These are phyloP conservation scores for Acestrorhynchus altus DNA, from an alignment of 2,797 vertebrate species.

Conservation along the genomic window DNA sequence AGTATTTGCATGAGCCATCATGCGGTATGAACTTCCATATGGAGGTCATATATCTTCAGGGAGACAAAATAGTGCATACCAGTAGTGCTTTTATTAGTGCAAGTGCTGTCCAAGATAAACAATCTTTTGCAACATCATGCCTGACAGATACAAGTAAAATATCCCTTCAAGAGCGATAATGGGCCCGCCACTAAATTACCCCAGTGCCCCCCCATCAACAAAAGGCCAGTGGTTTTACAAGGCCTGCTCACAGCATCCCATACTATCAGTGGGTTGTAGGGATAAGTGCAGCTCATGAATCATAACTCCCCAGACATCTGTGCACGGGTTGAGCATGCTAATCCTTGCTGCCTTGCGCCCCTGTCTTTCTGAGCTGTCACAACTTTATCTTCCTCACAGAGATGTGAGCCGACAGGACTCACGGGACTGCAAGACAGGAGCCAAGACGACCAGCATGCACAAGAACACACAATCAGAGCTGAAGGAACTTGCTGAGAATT, in stretches of 20 bases:
- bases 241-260: slow-evolving; percentile 39
- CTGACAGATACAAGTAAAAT: slow-evolving; percentile 63
- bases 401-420: slow-evolving; percentile 70
- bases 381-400: slow-evolving; percentile 70
- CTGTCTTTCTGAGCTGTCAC: slow-evolving; percentile 53
- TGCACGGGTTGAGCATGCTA: slow-evolving; percentile 52
- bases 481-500: slow-evolving; percentile 3
- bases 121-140: not conserved
- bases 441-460: slow-evolving; percentile 37
- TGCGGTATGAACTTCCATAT: not conserved
- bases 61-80: not conserved
- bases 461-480: not conserved
- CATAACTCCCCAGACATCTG: slow-evolving; percentile 59
- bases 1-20: not conserved
- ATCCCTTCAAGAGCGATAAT: slow-evolving; percentile 70
- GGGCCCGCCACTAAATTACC: slow-evolving; percentile 61
- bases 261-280: slow-evolving; percentile 61
- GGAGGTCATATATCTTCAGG: not conserved
- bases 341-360: slow-evolving; percentile 35
- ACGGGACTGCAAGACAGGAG: slow-evolving; percentile 40
- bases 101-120: slow-evolving; percentile 3
- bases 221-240: slow-evolving; percentile 63
- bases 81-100: not conserved
- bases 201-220: slow-evolving; percentile 65
- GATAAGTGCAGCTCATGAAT: slow-evolving; percentile 67